Evolutionary conservation across 2,113 vertebrate species (phyloP), one percentile per base, ranked within the genome.

Genomic region (Cichladusa arquata): DNA sequence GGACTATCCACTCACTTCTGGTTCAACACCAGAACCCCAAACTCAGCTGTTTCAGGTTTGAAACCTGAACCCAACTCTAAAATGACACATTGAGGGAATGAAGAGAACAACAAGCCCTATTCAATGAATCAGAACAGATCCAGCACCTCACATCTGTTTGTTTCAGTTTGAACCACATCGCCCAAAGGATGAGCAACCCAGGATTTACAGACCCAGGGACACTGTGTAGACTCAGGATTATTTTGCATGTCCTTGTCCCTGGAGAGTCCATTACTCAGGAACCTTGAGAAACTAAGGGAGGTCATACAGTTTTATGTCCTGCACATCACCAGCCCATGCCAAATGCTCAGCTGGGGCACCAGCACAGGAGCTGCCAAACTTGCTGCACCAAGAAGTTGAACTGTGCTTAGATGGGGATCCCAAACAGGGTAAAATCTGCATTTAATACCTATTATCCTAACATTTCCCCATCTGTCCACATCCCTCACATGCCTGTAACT

Each of bases 401-500:
- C 85, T 38, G 25, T 83, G 92, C 82, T 74, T 73, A 64, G 71
- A 54, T 7, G 6, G 56, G 42, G 76, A 81, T 42, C 88, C 82
- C 82, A 90, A 92, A 81, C 82, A 88, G 44, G 56, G 48, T 57
- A 88, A 92, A 92, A 86, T 86, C 64, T 92, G 66, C 76, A 94
- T 93, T 94, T 94, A 96, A 95, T 94, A 90, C 69, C 90, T 86
- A 88, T 96, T 97, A 95, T 76, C 86, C 57, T 72, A 92, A 96
- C 93, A 91, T 90, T 90, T 93, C 60, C 93, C 90, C 96, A 96
- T 96, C 95, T 97, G 94, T 96, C 94, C 77, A 53, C 88, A 83
- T 83, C 76, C 72, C 88, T 94, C 61, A 24, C 65, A 45, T 12
- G 81, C 54, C 95, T 72, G 70, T 48, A 91, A 61, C 82, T 88